These are phyloP conservation scores for Neria commutata DNA, from an alignment of 2,888 invertebrate genomes.

Conservation along the genomic window DNA sequence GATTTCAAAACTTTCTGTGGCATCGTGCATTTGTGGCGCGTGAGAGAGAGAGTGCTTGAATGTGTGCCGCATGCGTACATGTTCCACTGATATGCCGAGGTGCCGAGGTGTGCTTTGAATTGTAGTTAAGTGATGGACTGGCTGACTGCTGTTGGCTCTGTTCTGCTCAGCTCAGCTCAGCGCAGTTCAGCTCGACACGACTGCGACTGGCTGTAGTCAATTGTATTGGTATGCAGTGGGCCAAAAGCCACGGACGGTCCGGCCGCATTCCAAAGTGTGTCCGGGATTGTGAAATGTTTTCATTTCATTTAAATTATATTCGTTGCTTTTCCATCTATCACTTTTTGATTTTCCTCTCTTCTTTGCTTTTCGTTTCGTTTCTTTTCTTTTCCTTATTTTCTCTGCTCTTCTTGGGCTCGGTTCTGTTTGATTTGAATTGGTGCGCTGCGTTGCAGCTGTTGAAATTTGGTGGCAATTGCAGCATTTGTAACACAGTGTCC, in stretches of 20 bases:
- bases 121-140: background rate
- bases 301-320: slow-evolving; percentile 43
- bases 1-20: background rate
- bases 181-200: no score
- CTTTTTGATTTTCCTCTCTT: background rate
- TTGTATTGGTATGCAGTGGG: background rate
- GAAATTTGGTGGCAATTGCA: background rate
- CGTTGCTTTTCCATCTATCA: slow-evolving; percentile 26
- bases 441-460: no score
- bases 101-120: no score
- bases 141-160: no score
- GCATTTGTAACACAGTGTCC: background rate
- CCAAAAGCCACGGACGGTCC: slow-evolving; percentile 28
- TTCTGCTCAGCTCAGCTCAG: no score
- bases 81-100: no score
- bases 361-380: background rate
- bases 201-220: no score
- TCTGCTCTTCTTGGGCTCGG: background rate
- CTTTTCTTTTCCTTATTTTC: background rate
- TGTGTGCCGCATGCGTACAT: background rate
- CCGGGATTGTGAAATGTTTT: slow-evolving; percentile 56
- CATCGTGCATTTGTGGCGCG: background rate
- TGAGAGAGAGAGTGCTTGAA: background rate
- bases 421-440: no score
- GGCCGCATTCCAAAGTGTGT: slow-evolving; percentile 52